Evolutionary conservation across 2,888 invertebrate genomes (phyloP), one percentile per base, ranked within the genome.

Genomic region (Masnerella sp.): DNA sequence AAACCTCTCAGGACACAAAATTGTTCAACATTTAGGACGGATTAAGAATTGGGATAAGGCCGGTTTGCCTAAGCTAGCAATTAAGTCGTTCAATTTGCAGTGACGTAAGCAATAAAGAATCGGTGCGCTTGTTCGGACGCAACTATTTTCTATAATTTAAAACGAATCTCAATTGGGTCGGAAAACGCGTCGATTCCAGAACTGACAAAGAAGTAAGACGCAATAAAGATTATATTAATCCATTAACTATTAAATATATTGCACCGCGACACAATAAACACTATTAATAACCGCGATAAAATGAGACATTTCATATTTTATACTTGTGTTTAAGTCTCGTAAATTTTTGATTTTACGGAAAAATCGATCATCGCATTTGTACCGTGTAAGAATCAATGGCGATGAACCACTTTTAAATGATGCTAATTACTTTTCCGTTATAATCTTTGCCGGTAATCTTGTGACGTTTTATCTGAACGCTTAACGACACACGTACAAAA

Each of bases 391-490:
- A 25, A 38, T 52, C 28, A 25, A 52, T 38, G 38, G 28, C 2
- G 52, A 36, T 36, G 25, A 51, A n/a, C 17, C 22, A 38, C 11
- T 38, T 52, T 52, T 17, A 28, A 28, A 38, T 25, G 17, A 28
- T 36, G 36, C 36, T 36, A 51, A 51, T 51, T 36, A 36, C 15
- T 51, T 51, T 51, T 25, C 51, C 51, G 36, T 36, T 36, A 36
- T 11, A 49, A 49, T 30, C 49, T 34, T 7, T 22, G 22, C n/a
- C n/a, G n/a, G n/a, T n/a, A n/a, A n/a, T n/a, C n/a, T n/a, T n/a
- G n/a, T n/a, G n/a, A n/a, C n/a, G n/a, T n/a, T n/a, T n/a, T n/a
- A n/a, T n/a, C n/a, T n/a, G n/a, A n/a, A n/a, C n/a, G n/a, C n/a
- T n/a, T n/a, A n/a, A n/a, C n/a, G n/a, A n/a, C n/a, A n/a, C n/a